Conservation (phyloP, 2,113 vertebrate genomes). For the Tringa solitaria region DNA sequence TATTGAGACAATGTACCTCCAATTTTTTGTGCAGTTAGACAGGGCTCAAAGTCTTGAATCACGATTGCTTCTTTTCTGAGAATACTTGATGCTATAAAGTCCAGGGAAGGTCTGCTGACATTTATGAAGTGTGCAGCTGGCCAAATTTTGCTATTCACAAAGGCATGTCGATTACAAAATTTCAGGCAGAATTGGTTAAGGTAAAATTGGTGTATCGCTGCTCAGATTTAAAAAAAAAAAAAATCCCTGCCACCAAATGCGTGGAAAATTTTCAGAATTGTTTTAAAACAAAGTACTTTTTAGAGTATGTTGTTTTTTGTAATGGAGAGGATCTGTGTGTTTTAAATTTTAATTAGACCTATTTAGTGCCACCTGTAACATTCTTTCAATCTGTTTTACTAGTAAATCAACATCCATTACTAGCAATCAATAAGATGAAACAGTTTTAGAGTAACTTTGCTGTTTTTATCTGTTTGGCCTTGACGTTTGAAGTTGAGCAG, state of each 20-base stretch:
- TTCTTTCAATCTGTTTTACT: not conserved
- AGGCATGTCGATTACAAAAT: not conserved
- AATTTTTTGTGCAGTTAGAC: not conserved
- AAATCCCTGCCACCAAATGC: not conserved
- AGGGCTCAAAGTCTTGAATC: not conserved
- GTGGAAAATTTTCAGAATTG: not conserved
- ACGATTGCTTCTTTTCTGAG: not conserved
- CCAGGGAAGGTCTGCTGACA: not conserved
- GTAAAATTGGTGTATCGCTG: not conserved
- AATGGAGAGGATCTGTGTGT: not conserved
- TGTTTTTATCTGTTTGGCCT: not conserved
- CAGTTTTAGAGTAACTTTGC: not conserved
- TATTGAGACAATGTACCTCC: accelerated
- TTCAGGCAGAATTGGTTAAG: not conserved
- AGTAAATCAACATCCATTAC: not conserved
- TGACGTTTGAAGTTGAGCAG: not conserved
- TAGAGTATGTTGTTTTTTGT: not conserved
- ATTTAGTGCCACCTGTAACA: not conserved
- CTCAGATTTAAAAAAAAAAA: not conserved
- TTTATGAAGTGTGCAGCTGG: not conserved
- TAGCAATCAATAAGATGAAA: not conserved
- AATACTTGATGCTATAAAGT: not conserved
- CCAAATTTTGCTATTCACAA: not conserved
- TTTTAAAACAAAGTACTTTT: not conserved
- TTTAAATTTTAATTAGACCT: not conserved